A percentile compares a stretch with the other conserved stretches of the same genome.
Conservation (phyloP, 2,888 invertebrate genomes). For the Leptinotarsa tumamoca region DNA sequence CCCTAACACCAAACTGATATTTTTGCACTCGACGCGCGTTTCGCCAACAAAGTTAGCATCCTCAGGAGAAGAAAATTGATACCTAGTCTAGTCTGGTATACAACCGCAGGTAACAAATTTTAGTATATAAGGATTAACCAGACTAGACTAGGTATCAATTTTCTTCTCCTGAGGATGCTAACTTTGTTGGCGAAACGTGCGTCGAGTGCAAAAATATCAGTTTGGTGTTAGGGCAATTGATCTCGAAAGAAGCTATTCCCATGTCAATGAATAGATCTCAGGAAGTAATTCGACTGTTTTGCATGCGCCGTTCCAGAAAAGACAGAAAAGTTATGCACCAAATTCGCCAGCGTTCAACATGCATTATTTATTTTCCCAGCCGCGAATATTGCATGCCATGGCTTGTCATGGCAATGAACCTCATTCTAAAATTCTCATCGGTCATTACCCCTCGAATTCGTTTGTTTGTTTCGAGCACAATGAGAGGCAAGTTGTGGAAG, state of each 20-base stretch:
- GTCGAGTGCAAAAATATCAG: too few relatives aligned
- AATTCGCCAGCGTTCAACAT: constrained; percentile 31
- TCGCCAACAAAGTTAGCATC: too few relatives aligned
- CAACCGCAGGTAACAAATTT: too few relatives aligned
- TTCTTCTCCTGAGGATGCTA: too few relatives aligned
- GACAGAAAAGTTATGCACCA: constrained; percentile 32
- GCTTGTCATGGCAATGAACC: constrained; percentile 42
- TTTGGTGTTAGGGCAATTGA: too few relatives aligned
- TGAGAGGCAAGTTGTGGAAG: constrained; percentile 17
- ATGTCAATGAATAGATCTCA: neutral
- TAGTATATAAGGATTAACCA: too few relatives aligned
- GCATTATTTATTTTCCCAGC: constrained; percentile 42
- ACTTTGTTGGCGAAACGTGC: too few relatives aligned
- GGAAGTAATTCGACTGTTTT: neutral
- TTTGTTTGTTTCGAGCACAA: constrained; percentile 24
- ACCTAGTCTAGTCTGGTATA: too few relatives aligned
- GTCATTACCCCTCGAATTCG: constrained; percentile 26
- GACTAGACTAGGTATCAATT: too few relatives aligned
- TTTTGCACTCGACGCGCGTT: too few relatives aligned
- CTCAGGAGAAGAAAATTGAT: too few relatives aligned
- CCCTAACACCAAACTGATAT: too few relatives aligned
- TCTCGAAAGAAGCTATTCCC: neutral
- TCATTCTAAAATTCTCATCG: constrained; percentile 40
- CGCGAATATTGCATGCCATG: constrained; percentile 39
- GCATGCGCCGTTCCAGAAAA: constrained; percentile 10